These are phyloP conservation scores for Nephrotoma appendiculata DNA, from an alignment of 2,888 invertebrate species.

Conservation along the genomic window DNA sequence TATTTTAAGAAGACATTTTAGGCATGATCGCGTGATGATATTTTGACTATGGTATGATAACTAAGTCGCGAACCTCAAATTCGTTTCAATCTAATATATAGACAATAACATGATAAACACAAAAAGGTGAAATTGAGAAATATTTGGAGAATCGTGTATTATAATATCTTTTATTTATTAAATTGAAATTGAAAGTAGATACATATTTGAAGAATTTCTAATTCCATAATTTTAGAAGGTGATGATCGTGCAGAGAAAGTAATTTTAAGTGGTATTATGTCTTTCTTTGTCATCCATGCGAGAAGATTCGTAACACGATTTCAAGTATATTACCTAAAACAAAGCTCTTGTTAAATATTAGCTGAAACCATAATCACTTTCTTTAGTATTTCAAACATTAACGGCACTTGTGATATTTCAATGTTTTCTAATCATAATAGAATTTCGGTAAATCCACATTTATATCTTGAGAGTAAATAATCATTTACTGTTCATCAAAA, in stretches of 20 bases:
- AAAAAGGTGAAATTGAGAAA: not conserved
- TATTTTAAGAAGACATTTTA: not conserved
- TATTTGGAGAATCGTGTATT: not conserved
- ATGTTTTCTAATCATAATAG: not conserved
- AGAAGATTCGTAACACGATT: not conserved
- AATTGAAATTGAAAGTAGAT: not conserved
- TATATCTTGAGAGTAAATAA: not conserved
- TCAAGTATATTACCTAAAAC: not conserved
- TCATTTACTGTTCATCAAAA: not conserved
- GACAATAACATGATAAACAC: not conserved
- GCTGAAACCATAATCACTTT: not conserved
- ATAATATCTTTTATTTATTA: not conserved
- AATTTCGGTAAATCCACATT: not conserved
- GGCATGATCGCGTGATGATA: not conserved
- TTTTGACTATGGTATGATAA: not conserved
- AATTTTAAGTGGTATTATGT: not conserved
- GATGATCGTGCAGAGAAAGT: not conserved
- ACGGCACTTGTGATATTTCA: not conserved
- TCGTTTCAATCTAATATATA: not conserved
- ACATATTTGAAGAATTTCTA: not conserved
- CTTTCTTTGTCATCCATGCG: not conserved
- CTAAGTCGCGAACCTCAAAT: not conserved
- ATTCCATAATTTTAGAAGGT: not conserved
- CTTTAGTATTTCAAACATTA: not conserved
- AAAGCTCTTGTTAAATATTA: not conserved